Evolutionary conservation across 2,113 vertebrate species (phyloP).

Genomic region (Piprites chloris): DNA sequence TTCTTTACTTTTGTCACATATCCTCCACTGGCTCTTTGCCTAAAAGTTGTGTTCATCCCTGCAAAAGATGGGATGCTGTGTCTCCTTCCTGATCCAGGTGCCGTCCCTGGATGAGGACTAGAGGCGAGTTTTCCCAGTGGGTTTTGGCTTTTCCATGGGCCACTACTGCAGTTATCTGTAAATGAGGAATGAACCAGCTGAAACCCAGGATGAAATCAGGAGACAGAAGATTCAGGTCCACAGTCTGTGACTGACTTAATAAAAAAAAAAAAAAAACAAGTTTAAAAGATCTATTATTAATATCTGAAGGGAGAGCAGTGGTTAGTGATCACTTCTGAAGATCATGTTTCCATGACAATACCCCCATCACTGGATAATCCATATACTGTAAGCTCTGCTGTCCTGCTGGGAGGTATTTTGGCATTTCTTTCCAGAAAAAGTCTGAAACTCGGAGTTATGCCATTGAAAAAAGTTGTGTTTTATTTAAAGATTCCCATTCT

Average conservation of each 20-base stretch:
- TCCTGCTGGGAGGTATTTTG: conserved; percentile 45
- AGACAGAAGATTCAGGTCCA: not conserved
- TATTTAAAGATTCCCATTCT: not conserved
- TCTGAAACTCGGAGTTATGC: not conserved
- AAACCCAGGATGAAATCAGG: not conserved
- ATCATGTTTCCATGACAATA: conserved; percentile 60
- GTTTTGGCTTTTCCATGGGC: not conserved
- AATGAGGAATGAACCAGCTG: not conserved
- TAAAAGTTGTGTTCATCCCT: not conserved
- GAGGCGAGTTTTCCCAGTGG: not conserved
- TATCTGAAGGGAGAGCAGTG: not conserved
- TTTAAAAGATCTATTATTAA: not conserved
- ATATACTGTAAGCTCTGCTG: not conserved
- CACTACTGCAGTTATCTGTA: not conserved
- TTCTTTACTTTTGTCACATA: not conserved
- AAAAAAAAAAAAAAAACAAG: too few relatives aligned
- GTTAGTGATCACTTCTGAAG: not conserved
- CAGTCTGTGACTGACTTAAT: not conserved
- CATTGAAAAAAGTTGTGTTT: conserved; percentile 28
- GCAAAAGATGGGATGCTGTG: not conserved
- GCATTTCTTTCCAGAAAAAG: conserved; percentile 23
- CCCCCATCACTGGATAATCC: conserved; percentile 7
- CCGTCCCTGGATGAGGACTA: not conserved
- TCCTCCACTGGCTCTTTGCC: not conserved
- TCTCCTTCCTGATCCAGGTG: not conserved